Evolutionary conservation across 2,888 invertebrate species (phyloP).

Genomic region (Atethmia centrago): DNA sequence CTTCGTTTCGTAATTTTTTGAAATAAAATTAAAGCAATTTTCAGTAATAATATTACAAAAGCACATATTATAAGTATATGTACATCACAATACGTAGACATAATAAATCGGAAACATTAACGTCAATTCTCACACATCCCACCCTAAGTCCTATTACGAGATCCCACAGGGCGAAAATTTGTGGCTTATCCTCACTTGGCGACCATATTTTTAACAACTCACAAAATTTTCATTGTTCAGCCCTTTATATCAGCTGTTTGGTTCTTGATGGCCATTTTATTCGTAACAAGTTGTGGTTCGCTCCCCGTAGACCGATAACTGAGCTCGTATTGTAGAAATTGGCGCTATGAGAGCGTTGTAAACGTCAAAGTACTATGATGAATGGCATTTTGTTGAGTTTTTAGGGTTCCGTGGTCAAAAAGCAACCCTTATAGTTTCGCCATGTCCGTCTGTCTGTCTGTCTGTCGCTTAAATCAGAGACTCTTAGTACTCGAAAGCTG

Average conservation of each 20-base stretch:
- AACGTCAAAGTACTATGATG: constrained; percentile 52
- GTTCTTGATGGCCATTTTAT: constrained; percentile 52
- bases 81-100: too few relatives aligned
- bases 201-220: constrained; percentile 45
- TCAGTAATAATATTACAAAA: background rate
- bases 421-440: too few relatives aligned
- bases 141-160: background rate
- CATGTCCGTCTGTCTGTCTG: too few relatives aligned
- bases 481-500: too few relatives aligned
- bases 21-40: background rate
- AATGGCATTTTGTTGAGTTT: constrained; percentile 36
- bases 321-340: constrained; percentile 55
- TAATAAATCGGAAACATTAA: background rate
- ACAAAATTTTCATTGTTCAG: constrained; percentile 55
- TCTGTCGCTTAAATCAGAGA: too few relatives aligned
- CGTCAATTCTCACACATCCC: background rate
- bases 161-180: constrained; percentile 1
- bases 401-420: too few relatives aligned
- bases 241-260: constrained; percentile 47
- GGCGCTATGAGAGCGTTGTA: constrained; percentile 52
- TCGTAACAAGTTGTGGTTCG: constrained; percentile 49
- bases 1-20: too few relatives aligned
- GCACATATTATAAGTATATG: too few relatives aligned
- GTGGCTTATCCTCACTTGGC: constrained; percentile 6
- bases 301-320: constrained; percentile 55